Evolutionary conservation across 1,140 invertebrate genomes (phyloP).

Genomic region (Ephestia elutella): DNA sequence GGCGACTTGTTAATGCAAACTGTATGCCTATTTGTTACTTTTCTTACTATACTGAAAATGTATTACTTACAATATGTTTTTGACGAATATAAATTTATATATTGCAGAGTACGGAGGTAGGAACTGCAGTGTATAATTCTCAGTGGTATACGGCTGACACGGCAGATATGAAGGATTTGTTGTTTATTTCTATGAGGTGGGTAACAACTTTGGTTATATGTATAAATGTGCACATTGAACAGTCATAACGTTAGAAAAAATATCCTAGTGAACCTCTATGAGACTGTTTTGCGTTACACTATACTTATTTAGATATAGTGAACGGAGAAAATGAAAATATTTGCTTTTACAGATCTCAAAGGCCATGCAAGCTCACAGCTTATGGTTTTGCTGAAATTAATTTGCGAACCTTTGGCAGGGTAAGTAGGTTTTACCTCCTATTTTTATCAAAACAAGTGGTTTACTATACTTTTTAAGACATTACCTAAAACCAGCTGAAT

Average conservation of each 20-base stretch:
- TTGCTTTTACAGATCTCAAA: constrained; percentile 32
- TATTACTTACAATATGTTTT: too few relatives aligned
- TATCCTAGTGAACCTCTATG: too few relatives aligned
- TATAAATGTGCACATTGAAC: too few relatives aligned
- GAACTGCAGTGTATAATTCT: constrained; percentile 29
- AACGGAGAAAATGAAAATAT: too few relatives aligned
- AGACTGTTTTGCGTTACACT: too few relatives aligned
- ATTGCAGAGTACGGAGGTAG: constrained; percentile 30
- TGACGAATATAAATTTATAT: too few relatives aligned
- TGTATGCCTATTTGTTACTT: constrained; percentile 19
- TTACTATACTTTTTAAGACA: too few relatives aligned
- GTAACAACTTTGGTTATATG: too few relatives aligned
- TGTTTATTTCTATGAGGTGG: constrained; percentile 34
- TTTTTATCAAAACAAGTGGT: too few relatives aligned
- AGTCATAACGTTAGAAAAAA: too few relatives aligned
- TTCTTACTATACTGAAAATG: too few relatives aligned
- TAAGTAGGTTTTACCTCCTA: too few relatives aligned
- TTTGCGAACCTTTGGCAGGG: constrained; percentile 29
- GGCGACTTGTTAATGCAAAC: constrained; percentile 33
- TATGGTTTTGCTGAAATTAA: constrained; percentile 34
- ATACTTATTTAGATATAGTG: background rate
- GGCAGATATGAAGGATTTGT: constrained; percentile 24
- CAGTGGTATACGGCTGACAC: constrained; percentile 29
- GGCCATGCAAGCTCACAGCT: constrained; percentile 36
- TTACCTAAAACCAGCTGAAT: background rate